Conservation (phyloP, 2,113 vertebrate genomes). For the Pyxicephalus adspersus region DNA sequence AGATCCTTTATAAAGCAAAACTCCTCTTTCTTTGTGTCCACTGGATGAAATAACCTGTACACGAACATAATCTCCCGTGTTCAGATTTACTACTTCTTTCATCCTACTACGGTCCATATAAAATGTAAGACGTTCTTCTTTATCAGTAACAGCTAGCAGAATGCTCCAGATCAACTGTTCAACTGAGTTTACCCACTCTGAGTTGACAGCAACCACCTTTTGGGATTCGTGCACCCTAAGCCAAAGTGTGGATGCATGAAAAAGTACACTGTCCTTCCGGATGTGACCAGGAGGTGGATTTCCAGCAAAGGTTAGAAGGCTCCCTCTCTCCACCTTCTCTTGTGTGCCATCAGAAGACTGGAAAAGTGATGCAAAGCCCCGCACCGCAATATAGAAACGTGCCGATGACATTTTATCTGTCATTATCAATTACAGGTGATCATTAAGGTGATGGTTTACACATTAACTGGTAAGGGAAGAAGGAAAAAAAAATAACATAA, state of each 20-base stretch:
- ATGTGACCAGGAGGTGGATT: slow-evolving; percentile 11
- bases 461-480: neutral
- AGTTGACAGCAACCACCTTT: slow-evolving; percentile 67
- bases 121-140: slow-evolving; percentile 68
- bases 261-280: neutral
- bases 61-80: slow-evolving; percentile 63
- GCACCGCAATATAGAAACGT: slow-evolving; percentile 4
- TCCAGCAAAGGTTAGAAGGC: slow-evolving; percentile 32
- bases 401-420: slow-evolving; percentile 18
- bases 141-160: slow-evolving; percentile 72
- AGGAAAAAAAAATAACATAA: neutral
- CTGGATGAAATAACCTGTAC: slow-evolving; percentile 66
- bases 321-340: slow-evolving; percentile 42
- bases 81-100: slow-evolving; percentile 61
- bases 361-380: slow-evolving; percentile 15
- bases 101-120: slow-evolving; percentile 66
- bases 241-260: slow-evolving; percentile 32
- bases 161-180: slow-evolving; percentile 61
- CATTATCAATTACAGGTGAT: neutral
- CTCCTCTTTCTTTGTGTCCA: slow-evolving; percentile 69
- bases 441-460: neutral
- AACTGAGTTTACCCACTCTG: slow-evolving; percentile 65
- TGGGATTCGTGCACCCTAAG: slow-evolving; percentile 72
- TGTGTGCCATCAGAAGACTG: neutral
- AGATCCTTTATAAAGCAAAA: slow-evolving; percentile 73